Conservation (phyloP, 2,797 vertebrate species). For the Notoglanidium macrostoma region DNA sequence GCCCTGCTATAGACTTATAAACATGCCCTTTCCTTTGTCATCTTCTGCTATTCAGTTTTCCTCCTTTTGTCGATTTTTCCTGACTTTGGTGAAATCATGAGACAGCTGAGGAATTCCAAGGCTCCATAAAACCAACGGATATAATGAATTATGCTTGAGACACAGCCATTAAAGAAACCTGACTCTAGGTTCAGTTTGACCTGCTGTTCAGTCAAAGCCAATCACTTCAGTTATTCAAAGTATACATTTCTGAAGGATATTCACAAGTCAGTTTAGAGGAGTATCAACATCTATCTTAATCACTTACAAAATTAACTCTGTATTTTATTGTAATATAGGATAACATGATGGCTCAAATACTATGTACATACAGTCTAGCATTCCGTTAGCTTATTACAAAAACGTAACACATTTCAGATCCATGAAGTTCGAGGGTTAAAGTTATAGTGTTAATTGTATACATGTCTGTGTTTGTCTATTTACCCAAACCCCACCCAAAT, state of each 20-base stretch:
- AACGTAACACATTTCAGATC: neutral
- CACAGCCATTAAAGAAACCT: neutral
- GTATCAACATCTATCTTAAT: neutral
- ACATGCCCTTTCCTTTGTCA: neutral
- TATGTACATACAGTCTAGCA: neutral
- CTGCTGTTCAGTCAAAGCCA: constrained; percentile 16
- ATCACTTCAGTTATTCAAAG: neutral
- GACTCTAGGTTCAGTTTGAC: constrained; percentile 8
- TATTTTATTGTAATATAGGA: neutral
- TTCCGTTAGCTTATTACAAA: neutral
- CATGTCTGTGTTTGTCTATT: constrained; percentile 7
- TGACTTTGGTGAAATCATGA: constrained; percentile 21
- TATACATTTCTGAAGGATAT: neutral
- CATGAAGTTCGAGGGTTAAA: constrained; percentile 4
- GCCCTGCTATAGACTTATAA: neutral
- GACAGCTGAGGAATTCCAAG: constrained; percentile 40
- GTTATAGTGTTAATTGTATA: constrained; percentile 18
- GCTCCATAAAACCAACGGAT: constrained; percentile 12
- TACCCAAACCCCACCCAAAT: constrained; percentile 5
- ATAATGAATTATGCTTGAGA: constrained; percentile 25
- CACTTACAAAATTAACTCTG: neutral
- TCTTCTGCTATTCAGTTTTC: neutral
- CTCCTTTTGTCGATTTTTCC: neutral
- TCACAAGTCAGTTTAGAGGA: neutral
- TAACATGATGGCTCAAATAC: neutral